Evolutionary conservation across 2,888 invertebrate genomes (phyloP), one percentile per base, ranked within the genome.

Genomic region (Lydus trimaculatus): DNA sequence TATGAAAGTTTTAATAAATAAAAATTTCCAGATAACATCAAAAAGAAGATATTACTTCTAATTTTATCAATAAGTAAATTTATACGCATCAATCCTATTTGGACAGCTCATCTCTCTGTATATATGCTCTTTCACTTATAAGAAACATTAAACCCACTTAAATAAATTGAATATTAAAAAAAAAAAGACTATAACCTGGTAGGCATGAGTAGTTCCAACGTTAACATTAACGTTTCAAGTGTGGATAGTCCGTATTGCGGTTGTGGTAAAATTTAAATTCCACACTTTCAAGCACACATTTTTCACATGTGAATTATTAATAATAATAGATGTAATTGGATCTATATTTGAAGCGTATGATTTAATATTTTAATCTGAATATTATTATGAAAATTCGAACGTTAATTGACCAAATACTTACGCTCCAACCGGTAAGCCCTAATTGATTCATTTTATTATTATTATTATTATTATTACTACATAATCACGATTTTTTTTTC

Each of bases 311-410:
- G 65, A 70, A 52, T 67, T 70, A 64, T 36, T 66, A 66, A n/a
- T 70, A 36, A 66, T 66, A 63, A n/a, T 28, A 4, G 64, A 61
- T 7, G 43, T 66, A 69, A 69, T 70, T 66, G 66, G 70, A 70
- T 70, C 64, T 62, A 31, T 11, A 67, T 65, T 60, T 56, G 67
- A 65, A 67, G 67, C 67, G 67, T 70, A 65, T 70, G 67, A 70
- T 70, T 70, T 70, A 60, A 69, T 65, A 70, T 71, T 73, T 71
- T 73, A 73, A 73, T 71, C 66, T 69, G 67, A 69, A 71, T n/a
- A n/a, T 72, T 72, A 71, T 69, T n/a, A n/a, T n/a, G n/a, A 67
- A 70, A 73, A 73, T 66, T 66, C 64, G 33, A 62, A 62, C 65
- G 63, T 64, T 70, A 72, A 72, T 70, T 72, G 72, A 69, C 70